A percentile compares a stretch with the other conserved stretches of the same genome.
Evolutionary conservation across 2,113 vertebrate species (phyloP).

Genomic region (Petrocephalus zakoni): DNA sequence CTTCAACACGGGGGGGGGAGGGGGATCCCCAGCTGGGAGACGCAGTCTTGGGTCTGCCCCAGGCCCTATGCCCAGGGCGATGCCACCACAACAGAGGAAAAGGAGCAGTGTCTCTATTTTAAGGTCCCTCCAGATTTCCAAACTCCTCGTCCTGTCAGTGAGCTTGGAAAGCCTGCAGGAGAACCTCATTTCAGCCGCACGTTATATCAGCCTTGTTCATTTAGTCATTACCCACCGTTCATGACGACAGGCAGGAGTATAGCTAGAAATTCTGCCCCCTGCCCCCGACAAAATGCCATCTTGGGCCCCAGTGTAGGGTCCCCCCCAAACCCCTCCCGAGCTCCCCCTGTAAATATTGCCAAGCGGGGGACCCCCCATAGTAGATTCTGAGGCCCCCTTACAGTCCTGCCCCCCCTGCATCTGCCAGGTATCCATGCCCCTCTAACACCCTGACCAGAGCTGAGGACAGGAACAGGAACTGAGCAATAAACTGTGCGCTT

Average conservation of each 20-base stretch:
- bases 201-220: background rate
- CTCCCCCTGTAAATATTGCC: background rate
- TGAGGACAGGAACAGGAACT: background rate
- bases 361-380: no score
- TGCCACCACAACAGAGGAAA: background rate
- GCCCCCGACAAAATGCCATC: background rate
- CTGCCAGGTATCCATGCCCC: background rate
- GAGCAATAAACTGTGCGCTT: background rate
- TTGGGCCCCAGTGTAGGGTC: background rate
- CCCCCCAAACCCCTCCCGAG: no score
- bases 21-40: no score
- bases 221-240: background rate
- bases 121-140: background rate
- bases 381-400: background rate
- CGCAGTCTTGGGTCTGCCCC: background rate
- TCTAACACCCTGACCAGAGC: background rate
- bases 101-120: background rate
- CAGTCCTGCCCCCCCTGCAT: background rate
- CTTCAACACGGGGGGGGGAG: no score
- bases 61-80: background rate
- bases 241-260: background rate
- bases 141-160: background rate
- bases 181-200: background rate
- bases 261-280: background rate
- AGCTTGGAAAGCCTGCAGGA: background rate